Base-by-base conservation (phyloP, 2,888 invertebrate species). In the Thymelicus sylvestris region DNA sequence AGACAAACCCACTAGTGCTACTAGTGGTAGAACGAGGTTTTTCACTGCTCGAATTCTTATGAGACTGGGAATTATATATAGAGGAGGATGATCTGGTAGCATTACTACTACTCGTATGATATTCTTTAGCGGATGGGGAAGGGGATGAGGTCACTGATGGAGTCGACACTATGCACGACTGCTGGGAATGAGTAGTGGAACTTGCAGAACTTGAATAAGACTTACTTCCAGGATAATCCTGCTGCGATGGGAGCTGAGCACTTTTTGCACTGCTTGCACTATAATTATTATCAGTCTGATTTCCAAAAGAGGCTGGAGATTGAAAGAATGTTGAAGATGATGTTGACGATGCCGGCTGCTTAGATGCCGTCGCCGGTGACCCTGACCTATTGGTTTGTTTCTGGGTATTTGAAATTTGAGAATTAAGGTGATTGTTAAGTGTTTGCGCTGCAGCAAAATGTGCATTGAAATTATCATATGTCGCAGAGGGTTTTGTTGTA, bases 111-210 rank as follows among this genome's bases (percentile, higher is more conserved):
- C 95, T 90, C 78, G 95, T 94, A 67, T 95, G 92, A 80, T 95
- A 96, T 77, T 96, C 96, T 88, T 96, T 96, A 74, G 94, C 91
- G 67, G 94, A 86, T 72, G 95, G 94, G 39, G 93, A 87, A 4
- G 92, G 80, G 77, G 94, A 89, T 66, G 94, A 93, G 65, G 95
- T 95, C 69, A 89, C 89, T 72, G 93, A 85, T 79, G 96, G 95
- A 80, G 96, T 95, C 79, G 96, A 95, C 80, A 96, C 96, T 78
- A 96, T 96, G 88, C 96, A 96, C 66, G 96, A 95, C 86, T 96
- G 96, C 85, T 96, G 96, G 79, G 95, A 94, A 85, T 95, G 94
- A 86, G 92, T 89, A 89, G 92, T 89, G 86, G 94, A 89, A 89
- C 93, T 94, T 91, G 94, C 93, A 86, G 94, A 92, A 93, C 94